phyloP scores from a whole-genome alignment of 2,113 vertebrate species.

The Lates calcarifer region DNA sequence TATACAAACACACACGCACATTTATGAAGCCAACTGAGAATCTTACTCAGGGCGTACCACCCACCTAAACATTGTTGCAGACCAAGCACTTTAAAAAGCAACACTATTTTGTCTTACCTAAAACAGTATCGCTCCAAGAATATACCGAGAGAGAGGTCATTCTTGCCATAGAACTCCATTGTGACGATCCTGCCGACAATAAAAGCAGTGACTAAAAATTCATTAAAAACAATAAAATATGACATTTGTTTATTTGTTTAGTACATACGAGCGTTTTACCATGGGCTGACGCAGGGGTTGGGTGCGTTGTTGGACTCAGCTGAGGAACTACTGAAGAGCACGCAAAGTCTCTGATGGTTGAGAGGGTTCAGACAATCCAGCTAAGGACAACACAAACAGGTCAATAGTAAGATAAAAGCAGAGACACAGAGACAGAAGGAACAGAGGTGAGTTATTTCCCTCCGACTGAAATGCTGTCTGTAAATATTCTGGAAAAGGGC shows the following conservation, averaged over 20 bases:
- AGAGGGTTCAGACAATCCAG: slow-evolving; percentile 94
- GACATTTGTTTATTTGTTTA: rapidly evolving
- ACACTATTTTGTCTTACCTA: slow-evolving; percentile 83
- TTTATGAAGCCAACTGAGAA: not conserved
- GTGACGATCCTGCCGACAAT: slow-evolving; percentile 93
- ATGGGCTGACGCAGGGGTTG: slow-evolving; percentile 97
- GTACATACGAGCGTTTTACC: slow-evolving; percentile 81
- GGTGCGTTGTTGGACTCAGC: slow-evolving; percentile 96
- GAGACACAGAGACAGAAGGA: not conserved
- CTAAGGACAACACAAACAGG: slow-evolving; percentile 76
- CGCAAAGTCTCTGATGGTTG: slow-evolving; percentile 96
- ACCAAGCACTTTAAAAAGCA: not conserved
- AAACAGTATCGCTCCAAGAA: slow-evolving; percentile 99
- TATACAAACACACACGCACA: not conserved
- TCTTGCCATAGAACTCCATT: slow-evolving; percentile 99
- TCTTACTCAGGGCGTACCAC: too few species aligned
- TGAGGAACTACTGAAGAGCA: slow-evolving; percentile 98
- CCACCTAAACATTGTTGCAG: too few species aligned
- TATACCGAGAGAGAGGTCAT: slow-evolving; percentile 95
- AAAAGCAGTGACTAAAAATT: not conserved
- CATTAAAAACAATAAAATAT: not conserved
- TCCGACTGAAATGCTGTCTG: too few species aligned
- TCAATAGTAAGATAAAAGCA: not conserved
- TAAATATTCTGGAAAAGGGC: too few species aligned
- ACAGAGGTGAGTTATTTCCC: too few species aligned